These are phyloP conservation scores for Argynnis bischoffii DNA, from an alignment of 2,888 invertebrate genomes.

Conservation along the genomic window DNA sequence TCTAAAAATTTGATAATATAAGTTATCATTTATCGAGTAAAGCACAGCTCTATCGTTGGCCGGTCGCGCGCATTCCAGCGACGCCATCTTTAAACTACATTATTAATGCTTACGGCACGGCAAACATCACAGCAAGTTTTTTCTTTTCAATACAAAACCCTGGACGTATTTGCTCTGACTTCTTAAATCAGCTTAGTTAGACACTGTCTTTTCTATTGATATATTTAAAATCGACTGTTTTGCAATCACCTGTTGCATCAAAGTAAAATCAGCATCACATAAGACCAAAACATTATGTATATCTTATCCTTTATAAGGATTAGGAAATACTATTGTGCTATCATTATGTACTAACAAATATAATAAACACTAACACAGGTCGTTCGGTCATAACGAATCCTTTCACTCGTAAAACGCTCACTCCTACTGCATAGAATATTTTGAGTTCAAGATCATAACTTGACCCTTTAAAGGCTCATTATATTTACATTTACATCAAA, in stretches of 20 bases:
- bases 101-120: slow-evolving; percentile 75
- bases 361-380: no score
- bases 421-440: not conserved
- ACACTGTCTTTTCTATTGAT: not conserved
- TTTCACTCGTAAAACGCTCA: no score
- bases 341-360: no score
- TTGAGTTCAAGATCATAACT: not conserved
- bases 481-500: slow-evolving; percentile 14
- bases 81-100: slow-evolving; percentile 80
- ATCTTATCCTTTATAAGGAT: no score
- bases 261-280: no score
- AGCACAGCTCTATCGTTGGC: slow-evolving; percentile 58
- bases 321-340: no score
- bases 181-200: not conserved
- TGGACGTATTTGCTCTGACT: not conserved
- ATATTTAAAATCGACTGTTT: not conserved
- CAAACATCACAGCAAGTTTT: slow-evolving; percentile 63
- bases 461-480: slow-evolving; percentile 12
- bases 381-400: no score
- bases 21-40: slow-evolving; percentile 20
- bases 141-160: slow-evolving; percentile 42
- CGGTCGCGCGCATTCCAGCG: slow-evolving; percentile 66
- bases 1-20: slow-evolving; percentile 19
- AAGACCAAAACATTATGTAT: not conserved
- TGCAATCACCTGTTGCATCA: no score